Conservation (phyloP, 2,113 vertebrate species). For the Edolisoma coerulescens region DNA sequence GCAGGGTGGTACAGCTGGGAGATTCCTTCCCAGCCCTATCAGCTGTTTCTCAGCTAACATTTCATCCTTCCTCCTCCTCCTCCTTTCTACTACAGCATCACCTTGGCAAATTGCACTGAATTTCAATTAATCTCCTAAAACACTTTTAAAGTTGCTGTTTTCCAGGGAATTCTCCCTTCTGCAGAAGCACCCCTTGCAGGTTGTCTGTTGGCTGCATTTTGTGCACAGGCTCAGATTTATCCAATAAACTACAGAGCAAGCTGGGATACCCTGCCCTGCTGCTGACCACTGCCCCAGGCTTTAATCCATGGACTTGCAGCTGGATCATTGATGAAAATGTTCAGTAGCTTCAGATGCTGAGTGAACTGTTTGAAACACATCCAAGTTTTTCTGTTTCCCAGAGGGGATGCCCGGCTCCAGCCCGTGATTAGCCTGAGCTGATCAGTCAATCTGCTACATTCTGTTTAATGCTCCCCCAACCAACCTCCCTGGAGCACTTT, state of each 20-base stretch:
- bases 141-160: background rate
- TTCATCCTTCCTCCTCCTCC: background rate
- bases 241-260: background rate
- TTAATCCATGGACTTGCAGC: background rate
- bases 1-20: background rate
- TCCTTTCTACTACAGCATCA: background rate
- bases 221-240: background rate
- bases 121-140: background rate
- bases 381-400: background rate
- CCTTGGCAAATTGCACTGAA: background rate
- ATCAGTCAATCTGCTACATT: background rate
- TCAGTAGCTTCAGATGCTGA: background rate
- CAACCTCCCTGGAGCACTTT: background rate
- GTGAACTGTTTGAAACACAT: background rate
- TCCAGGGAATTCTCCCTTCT: background rate
- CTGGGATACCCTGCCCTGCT: background rate
- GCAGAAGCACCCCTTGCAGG: background rate
- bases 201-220: background rate
- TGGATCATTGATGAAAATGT: background rate
- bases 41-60: background rate
- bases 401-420: background rate
- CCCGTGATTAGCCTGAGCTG: background rate
- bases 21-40: background rate
- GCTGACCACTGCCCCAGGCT: background rate
- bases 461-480: background rate